Evolutionary conservation across 2,113 vertebrate species (phyloP), one percentile per base, ranked within the genome.

Genomic region (Chlamydotis undulata): DNA sequence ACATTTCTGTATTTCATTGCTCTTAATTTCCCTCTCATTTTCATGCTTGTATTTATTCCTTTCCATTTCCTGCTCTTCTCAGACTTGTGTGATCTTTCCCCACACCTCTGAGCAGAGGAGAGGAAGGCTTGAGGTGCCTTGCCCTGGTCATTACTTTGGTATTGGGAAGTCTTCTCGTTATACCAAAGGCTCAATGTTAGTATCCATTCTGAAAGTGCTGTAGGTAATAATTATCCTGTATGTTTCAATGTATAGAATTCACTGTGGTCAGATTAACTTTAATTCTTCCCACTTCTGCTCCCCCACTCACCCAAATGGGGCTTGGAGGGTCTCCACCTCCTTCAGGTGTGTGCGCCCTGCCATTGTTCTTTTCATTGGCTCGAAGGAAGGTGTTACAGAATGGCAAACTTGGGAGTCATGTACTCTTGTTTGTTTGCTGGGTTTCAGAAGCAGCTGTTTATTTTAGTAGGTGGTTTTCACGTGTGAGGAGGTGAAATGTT

Each of bases 381-480:
- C 70, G 61, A 94, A 71, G 63, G 95, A 87, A 97, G 92, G 94
- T 97, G 96, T 94, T 90, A 80, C 59, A 73, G 91, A 89, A 96
- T 94, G 95, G 94, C 85, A 94, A 90, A 96, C 68, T 83, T 87
- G 71, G 76, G 91, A 97, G 89, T 96, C 93, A 43, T 85, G 83
- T 96, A 85, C 91, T 97, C 69, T 93, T 98, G 96, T 98, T 98
- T 98, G 96, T 98, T 98, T 98, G 97, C 91, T 94, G 61, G 89
- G 90, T 95, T 98, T 96, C 92, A 73, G 97, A 94, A 93, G 97
- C 87, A 98, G 96, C 97, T 98, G 97, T 98, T 98, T 98, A 98
- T 98, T 98, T 98, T 98, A 97, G 97, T 93, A 97, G 97, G 97
- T 96, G 95, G 96, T 98, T 98, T 98, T 97, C 97, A 78, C 86